These are phyloP conservation scores for Rhaphigaster nebulosa DNA, from an alignment of 2,888 invertebrate genomes.

Conservation along the genomic window DNA sequence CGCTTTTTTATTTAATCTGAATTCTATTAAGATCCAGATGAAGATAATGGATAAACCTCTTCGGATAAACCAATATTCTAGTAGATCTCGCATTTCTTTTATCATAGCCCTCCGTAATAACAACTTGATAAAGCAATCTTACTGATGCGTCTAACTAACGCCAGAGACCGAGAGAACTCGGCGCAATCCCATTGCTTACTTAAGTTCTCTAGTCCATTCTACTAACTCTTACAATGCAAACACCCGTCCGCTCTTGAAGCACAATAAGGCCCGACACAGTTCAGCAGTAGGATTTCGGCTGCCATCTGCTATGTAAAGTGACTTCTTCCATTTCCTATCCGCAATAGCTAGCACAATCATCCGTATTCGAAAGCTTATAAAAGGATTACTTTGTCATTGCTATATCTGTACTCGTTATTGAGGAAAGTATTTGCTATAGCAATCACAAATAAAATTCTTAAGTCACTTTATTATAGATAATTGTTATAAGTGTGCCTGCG, in stretches of 20 bases:
- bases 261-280: neutral
- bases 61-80: neutral
- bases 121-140: neutral
- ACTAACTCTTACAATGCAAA: neutral
- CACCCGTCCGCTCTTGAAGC: neutral
- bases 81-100: neutral
- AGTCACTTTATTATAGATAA: too few species aligned
- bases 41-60: neutral
- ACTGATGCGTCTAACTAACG: neutral
- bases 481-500: too few species aligned
- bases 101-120: neutral
- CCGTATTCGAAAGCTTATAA: too few species aligned
- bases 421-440: too few species aligned
- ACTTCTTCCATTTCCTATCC: neutral
- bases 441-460: too few species aligned
- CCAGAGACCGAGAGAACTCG: neutral
- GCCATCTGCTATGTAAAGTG: neutral
- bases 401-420: too few species aligned
- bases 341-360: neutral
- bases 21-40: neutral
- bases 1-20: neutral
- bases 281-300: neutral
- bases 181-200: neutral
- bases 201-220: neutral
- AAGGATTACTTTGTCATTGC: too few species aligned